These are phyloP conservation scores for Autographa gamma DNA, from an alignment of 2,888 invertebrate genomes.

Conservation along the genomic window DNA sequence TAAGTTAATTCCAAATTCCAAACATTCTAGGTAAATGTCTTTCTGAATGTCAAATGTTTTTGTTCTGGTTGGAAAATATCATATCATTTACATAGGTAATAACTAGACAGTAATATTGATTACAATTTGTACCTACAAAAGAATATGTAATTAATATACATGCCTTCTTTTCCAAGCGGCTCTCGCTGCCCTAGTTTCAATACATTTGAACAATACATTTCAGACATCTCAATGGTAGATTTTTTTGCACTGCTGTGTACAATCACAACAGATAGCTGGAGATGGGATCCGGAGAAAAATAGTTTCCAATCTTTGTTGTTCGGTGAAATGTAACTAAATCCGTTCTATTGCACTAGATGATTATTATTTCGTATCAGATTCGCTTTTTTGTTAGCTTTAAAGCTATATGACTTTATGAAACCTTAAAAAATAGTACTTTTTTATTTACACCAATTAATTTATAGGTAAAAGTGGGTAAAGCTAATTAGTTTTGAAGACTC, in stretches of 20 bases:
- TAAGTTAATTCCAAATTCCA: no score
- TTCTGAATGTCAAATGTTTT: no score
- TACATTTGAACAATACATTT: not conserved
- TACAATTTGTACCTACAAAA: no score
- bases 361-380: slow-evolving; percentile 2
- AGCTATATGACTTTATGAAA: not conserved
- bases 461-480: no score
- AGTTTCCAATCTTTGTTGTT: slow-evolving; percentile 31
- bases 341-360: slow-evolving; percentile 18
- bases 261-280: slow-evolving; percentile 10
- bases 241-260: slow-evolving; percentile 29
- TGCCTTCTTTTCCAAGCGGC: not conserved
- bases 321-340: slow-evolving; percentile 23
- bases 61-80: no score
- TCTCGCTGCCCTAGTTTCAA: not conserved
- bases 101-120: no score
- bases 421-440: not conserved
- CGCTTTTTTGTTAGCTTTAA: not conserved
- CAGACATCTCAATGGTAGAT: not conserved
- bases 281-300: slow-evolving; percentile 31
- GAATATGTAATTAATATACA: no score
- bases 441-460: no score
- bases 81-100: no score
- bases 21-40: no score
- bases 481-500: no score